Conservation (phyloP, 1,140 invertebrate species). For the Drosophila parvula region DNA sequence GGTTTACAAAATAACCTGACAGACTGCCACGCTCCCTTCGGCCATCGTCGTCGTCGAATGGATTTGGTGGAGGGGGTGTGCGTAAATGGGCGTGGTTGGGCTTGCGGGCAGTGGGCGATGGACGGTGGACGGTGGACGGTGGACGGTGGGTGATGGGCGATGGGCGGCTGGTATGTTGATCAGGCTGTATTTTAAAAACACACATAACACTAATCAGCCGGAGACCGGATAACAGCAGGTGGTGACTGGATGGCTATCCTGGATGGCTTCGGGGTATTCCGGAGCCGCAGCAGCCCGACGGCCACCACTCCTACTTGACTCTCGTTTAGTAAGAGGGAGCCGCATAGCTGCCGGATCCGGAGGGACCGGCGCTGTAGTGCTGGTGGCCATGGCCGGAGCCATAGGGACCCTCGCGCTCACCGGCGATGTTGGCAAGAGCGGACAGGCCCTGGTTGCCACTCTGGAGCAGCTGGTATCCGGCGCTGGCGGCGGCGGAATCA, state of each 20-base stretch:
- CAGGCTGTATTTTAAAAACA: conserved; percentile 58
- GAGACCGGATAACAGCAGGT: conserved; percentile 10
- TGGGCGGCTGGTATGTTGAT: conserved; percentile 35
- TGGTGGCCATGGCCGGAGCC: conserved; percentile 44
- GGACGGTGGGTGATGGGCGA: conserved; percentile 14
- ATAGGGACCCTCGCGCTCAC: conserved; percentile 60
- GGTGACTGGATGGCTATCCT: conserved; percentile 23
- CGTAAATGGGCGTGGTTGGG: conserved; percentile 10
- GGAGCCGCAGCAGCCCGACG: conserved; percentile 18
- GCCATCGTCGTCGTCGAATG: conserved; percentile 10
- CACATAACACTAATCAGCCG: conserved; percentile 52
- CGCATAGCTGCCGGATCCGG: conserved; percentile 47
- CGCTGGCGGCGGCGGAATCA: conserved; percentile 70
- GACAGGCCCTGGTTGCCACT: conserved; percentile 76
- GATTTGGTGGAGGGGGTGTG: conserved; percentile 31
- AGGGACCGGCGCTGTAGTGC: conserved; percentile 55
- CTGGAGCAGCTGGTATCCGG: conserved; percentile 78
- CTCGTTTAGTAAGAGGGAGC: conserved; percentile 55
- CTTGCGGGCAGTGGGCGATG: conserved; percentile 7
- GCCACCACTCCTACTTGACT: background rate
- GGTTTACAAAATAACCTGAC: conserved; percentile 70
- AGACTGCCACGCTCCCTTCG: conserved; percentile 37
- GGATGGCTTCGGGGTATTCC: conserved; percentile 36
- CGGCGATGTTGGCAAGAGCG: conserved; percentile 73
- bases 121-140: too few relatives aligned